Percentiles rank a stretch among this genome's conserved stretches.
Evolutionary conservation across 1,140 invertebrate genomes (phyloP).

Genomic region (Lamellibrachia luymesi): DNA sequence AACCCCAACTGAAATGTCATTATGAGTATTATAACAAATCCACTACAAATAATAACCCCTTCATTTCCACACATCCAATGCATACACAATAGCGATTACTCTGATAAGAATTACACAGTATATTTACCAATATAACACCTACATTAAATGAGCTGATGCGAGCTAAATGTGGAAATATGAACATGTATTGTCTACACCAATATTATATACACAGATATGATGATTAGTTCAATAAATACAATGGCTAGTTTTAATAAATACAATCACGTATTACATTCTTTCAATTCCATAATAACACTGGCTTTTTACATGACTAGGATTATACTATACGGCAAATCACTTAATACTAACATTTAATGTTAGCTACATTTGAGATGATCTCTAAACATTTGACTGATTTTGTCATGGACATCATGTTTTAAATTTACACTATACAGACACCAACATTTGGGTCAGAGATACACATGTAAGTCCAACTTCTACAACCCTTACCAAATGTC

Average conservation of each 20-base stretch:
- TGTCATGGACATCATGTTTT: too few species aligned
- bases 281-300: not conserved
- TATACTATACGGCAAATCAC: not conserved
- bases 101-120: not conserved
- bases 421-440: too few species aligned
- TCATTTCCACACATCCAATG: not conserved
- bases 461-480: too few species aligned
- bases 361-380: not conserved
- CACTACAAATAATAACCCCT: not conserved
- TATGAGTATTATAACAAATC: not conserved
- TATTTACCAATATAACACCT: not conserved
- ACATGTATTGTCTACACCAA: not conserved
- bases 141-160: not conserved
- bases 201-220: not conserved
- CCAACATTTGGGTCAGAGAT: too few species aligned
- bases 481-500: too few species aligned
- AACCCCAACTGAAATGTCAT: not conserved
- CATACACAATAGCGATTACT: not conserved
- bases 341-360: not conserved
- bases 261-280: not conserved
- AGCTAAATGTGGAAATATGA: not conserved
- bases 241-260: not conserved
- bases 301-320: not conserved
- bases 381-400: too few species aligned
- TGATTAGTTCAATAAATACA: not conserved